These are phyloP conservation scores for Gonocerus acuteangulatus DNA, from an alignment of 2,888 invertebrate genomes.

Conservation along the genomic window DNA sequence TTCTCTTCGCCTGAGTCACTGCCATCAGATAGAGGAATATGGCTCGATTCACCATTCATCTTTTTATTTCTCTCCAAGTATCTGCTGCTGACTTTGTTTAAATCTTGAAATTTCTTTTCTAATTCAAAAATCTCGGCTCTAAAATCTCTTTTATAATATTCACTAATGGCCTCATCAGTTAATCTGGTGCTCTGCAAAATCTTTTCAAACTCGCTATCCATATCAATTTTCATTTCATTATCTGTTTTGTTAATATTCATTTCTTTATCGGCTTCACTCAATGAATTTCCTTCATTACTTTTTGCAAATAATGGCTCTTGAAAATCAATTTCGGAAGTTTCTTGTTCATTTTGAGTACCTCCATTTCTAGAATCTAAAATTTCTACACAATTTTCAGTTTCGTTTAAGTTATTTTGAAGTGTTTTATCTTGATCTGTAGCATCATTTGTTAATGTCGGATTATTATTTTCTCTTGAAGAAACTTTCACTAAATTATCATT, in stretches of 20 bases:
- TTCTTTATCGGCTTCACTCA: background rate
- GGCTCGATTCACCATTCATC: background rate
- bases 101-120: conserved; percentile 14
- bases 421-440: no score
- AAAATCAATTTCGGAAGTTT: background rate
- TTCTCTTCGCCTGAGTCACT: conserved; percentile 2
- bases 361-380: background rate
- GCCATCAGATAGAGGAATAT: background rate
- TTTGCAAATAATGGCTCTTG: background rate
- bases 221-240: conserved; percentile 14
- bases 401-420: background rate
- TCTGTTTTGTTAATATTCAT: background rate
- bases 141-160: conserved; percentile 11
- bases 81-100: conserved; percentile 1
- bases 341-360: background rate
- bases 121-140: conserved; percentile 13
- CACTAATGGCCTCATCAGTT: conserved; percentile 8
- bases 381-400: background rate
- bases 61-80: background rate
- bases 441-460: background rate
- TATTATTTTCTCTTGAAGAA: background rate
- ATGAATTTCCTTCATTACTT: background rate
- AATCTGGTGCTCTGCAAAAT: conserved; percentile 1
- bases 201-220: conserved; percentile 21
- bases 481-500: background rate